Conservation (phyloP, 2,797 vertebrate species). For the Channa striata region DNA sequence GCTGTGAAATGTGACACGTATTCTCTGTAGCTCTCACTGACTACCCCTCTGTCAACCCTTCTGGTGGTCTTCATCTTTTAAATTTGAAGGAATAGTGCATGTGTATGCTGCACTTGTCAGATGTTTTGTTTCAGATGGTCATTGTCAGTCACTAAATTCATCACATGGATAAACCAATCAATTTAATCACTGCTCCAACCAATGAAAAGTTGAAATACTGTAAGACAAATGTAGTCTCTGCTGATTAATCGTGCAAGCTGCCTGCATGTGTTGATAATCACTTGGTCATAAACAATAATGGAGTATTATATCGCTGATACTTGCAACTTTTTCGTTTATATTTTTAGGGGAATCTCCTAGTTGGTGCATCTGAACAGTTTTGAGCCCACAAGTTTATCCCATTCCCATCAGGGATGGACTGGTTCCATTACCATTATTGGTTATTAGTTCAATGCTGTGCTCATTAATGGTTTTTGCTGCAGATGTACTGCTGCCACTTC, state of each 20-base stretch:
- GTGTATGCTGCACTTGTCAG: constrained; percentile 2
- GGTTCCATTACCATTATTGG: too few relatives aligned
- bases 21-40: constrained; percentile 24
- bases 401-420: too few relatives aligned
- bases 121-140: constrained; percentile 5
- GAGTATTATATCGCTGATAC: not conserved
- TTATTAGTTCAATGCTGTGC: too few relatives aligned
- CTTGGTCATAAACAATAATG: not conserved
- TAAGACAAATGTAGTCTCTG: not conserved
- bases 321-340: not conserved
- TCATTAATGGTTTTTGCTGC: too few relatives aligned
- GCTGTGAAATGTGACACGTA: constrained; percentile 54
- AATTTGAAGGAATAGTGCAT: too few relatives aligned
- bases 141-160: not conserved
- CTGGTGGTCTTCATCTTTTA: constrained; percentile 6
- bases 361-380: not conserved
- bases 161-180: too few relatives aligned
- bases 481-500: too few relatives aligned
- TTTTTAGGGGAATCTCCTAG: not conserved
- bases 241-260: not conserved
- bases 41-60: constrained; percentile 19
- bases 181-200: not conserved
- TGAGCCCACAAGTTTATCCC: not conserved
- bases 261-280: not conserved
- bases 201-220: not conserved